These are phyloP conservation scores for Perodicticus potto DNA, from an alignment of 2,797 vertebrate genomes.

Conservation along the genomic window DNA sequence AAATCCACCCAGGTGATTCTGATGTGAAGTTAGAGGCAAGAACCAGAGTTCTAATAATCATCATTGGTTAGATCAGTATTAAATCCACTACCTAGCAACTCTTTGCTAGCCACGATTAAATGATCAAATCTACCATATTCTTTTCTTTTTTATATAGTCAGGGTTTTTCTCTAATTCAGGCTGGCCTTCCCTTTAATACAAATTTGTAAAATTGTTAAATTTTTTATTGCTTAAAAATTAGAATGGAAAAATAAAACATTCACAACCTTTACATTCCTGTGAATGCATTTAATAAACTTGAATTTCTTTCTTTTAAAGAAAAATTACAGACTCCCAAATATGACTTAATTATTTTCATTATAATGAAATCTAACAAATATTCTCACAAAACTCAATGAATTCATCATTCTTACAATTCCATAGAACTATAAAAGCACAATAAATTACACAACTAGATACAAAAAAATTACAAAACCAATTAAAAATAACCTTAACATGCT, in stretches of 20 bases:
- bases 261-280: background rate
- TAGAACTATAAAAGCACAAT: background rate
- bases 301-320: background rate
- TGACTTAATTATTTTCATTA: conserved; percentile 4
- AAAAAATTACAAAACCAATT: conserved; percentile 42
- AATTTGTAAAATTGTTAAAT: background rate
- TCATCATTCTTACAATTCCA: background rate
- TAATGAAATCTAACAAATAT: background rate
- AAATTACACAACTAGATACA: conserved; percentile 27
- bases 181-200: background rate
- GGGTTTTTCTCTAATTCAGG: background rate
- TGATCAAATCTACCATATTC: background rate
- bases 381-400: conserved; percentile 16
- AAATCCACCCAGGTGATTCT: background rate
- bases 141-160: background rate
- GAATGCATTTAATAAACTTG: background rate
- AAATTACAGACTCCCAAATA: background rate
- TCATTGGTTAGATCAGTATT: background rate
- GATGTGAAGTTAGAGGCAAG: background rate
- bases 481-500: background rate
- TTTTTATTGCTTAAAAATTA: conserved; percentile 22
- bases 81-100: background rate
- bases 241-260: background rate
- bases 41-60: background rate
- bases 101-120: background rate